A percentile compares a stretch with the other conserved stretches of the same genome.
phyloP scores from a whole-genome alignment of 2,797 vertebrate genomes.

The Helarctos malayanus region DNA sequence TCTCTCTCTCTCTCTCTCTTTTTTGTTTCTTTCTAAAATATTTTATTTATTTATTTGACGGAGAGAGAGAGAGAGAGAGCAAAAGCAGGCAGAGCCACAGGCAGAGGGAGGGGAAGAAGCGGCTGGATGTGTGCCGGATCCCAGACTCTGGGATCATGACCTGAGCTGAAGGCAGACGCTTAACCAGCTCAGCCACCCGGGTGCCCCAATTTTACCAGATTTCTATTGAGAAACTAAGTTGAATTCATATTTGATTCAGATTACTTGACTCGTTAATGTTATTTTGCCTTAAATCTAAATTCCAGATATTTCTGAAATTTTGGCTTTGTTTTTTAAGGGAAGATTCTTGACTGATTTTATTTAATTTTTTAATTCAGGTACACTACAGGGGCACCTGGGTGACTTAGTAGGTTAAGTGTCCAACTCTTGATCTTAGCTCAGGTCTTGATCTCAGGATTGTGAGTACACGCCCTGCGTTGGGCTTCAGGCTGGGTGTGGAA shows the following conservation, averaged over 20 bases:
- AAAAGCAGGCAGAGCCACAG: too few relatives aligned
- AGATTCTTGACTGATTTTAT: conserved; percentile 45
- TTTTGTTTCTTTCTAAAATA: too few relatives aligned
- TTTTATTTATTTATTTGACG: too few relatives aligned
- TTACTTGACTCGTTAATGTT: conserved; percentile 56
- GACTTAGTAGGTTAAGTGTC: background rate
- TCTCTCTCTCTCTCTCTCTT: too few relatives aligned
- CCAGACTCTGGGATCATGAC: too few relatives aligned
- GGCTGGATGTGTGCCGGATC: too few relatives aligned
- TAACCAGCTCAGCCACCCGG: too few relatives aligned
- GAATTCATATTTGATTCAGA: background rate
- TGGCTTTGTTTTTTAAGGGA: conserved; percentile 30
- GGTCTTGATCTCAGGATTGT: background rate
- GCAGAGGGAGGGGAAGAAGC: too few relatives aligned
- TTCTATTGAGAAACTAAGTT: conserved; percentile 44
- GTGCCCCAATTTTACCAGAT: background rate
- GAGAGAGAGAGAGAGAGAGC: too few relatives aligned
- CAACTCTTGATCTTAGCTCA: background rate
- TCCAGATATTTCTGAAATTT: conserved; percentile 46
- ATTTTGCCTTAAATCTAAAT: conserved; percentile 53
- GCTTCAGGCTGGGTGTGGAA: too few relatives aligned
- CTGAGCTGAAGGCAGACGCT: too few relatives aligned
- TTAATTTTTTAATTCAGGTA: conserved; percentile 30
- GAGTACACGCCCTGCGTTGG: background rate
- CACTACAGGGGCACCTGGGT: background rate